phyloP scores from a whole-genome alignment of 2,113 vertebrate genomes.

The Campylorhamphus procurvoides region DNA sequence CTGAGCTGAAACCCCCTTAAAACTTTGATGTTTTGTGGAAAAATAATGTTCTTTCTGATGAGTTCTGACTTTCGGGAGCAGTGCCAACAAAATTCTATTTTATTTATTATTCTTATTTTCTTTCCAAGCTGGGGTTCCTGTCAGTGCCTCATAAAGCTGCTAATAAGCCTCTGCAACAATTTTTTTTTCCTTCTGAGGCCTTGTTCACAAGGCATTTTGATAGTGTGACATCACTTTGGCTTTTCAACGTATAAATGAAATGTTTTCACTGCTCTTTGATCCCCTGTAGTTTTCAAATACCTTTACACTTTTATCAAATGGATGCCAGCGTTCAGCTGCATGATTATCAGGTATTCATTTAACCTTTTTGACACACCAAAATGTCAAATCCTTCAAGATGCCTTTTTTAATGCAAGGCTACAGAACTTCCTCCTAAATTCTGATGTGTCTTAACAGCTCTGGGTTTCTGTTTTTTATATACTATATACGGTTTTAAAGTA shows the following conservation, averaged over 20 bases:
- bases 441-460: neutral
- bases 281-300: neutral
- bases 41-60: neutral
- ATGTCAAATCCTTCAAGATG: neutral
- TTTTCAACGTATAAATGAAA: neutral
- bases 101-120: constrained; percentile 10
- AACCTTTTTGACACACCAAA: neutral
- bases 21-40: neutral
- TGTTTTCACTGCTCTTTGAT: neutral
- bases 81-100: neutral
- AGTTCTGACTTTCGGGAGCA: neutral
- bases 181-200: neutral
- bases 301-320: neutral
- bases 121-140: neutral
- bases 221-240: neutral
- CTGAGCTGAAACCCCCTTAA: neutral
- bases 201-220: neutral
- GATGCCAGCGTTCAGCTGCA: neutral
- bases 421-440: neutral
- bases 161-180: neutral
- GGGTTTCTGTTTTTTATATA: neutral
- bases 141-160: neutral
- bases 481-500: neutral
- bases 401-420: neutral
- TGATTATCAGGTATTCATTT: neutral